Percentiles rank a stretch among this genome's conserved stretches.
phyloP scores from a whole-genome alignment of 2,797 vertebrate genomes.

The Enteromius radiatus region DNA sequence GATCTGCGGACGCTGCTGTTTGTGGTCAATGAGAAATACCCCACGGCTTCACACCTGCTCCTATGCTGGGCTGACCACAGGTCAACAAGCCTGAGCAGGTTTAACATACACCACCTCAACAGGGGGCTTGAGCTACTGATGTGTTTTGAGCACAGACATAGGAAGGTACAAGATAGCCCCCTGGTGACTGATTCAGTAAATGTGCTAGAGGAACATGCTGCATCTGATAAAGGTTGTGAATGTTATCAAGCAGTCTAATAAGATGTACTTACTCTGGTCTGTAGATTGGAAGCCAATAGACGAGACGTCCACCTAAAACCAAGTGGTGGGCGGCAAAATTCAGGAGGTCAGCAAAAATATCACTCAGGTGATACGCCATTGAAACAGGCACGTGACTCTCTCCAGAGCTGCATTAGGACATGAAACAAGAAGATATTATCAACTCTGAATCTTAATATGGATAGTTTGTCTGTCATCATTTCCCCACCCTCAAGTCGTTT shows the following conservation, averaged over 20 bases:
- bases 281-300: constrained; percentile 96
- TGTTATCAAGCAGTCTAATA: not conserved
- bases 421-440: constrained; percentile 13
- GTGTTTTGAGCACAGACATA: not conserved
- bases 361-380: constrained; percentile 91
- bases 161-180: constrained; percentile 49
- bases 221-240: not conserved
- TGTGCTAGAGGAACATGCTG: not conserved
- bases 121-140: constrained; percentile 10
- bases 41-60: constrained; percentile 68
- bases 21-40: constrained; percentile 56
- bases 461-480: not conserved
- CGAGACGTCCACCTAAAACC: constrained; percentile 88
- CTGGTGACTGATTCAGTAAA: constrained; percentile 38
- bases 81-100: constrained; percentile 48
- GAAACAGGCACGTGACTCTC: constrained; percentile 91
- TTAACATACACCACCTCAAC: constrained; percentile 16
- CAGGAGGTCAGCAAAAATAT: constrained; percentile 95
- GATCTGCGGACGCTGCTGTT: constrained; percentile 48
- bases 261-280: constrained; percentile 89
- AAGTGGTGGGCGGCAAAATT: constrained; percentile 90
- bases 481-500: not conserved
- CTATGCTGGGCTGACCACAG: constrained; percentile 26
- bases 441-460: not conserved
- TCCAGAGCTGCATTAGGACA: constrained; percentile 69